Percentiles rank a stretch among this genome's conserved stretches.
Conservation (phyloP, 2,888 invertebrate species). For the Phania funesta region DNA sequence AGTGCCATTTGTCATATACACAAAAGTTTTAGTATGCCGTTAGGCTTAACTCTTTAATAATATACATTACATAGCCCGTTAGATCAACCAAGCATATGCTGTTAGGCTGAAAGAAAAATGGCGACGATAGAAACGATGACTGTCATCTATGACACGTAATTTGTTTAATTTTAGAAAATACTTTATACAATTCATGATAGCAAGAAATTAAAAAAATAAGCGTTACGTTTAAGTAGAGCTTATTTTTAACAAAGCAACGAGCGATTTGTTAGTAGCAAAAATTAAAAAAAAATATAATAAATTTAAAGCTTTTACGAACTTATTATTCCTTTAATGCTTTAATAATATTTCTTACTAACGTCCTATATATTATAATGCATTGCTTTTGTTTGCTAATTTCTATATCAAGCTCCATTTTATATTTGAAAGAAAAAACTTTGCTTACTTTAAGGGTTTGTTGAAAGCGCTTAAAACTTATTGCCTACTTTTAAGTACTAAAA, state of each 20-base stretch:
- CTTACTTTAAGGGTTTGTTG: constrained; percentile 15
- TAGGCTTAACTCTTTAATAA: constrained; percentile 56
- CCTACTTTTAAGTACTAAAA: not conserved
- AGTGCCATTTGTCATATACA: too few relatives aligned
- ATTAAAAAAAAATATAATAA: too few relatives aligned
- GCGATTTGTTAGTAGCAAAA: too few relatives aligned
- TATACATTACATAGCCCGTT: constrained; percentile 44
- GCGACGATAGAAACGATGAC: constrained; percentile 1
- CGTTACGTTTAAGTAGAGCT: too few relatives aligned
- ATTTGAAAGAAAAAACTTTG: not conserved
- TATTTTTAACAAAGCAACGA: too few relatives aligned
- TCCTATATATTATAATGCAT: too few relatives aligned
- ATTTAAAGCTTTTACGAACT: too few relatives aligned
- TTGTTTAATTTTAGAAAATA: too few relatives aligned
- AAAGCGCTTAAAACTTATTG: not conserved
- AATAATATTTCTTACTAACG: too few relatives aligned
- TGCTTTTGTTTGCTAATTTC: not conserved
- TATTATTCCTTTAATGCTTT: too few relatives aligned
- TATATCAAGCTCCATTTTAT: not conserved
- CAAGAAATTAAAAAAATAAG: too few relatives aligned
- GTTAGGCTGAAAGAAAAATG: not conserved
- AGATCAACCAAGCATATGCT: constrained; percentile 38
- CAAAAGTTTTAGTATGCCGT: constrained; percentile 38
- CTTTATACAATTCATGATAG: too few relatives aligned
- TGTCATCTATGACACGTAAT: constrained; percentile 3